phyloP scores from a whole-genome alignment of 2,888 invertebrate species.

The Microdon myrmicae region DNA sequence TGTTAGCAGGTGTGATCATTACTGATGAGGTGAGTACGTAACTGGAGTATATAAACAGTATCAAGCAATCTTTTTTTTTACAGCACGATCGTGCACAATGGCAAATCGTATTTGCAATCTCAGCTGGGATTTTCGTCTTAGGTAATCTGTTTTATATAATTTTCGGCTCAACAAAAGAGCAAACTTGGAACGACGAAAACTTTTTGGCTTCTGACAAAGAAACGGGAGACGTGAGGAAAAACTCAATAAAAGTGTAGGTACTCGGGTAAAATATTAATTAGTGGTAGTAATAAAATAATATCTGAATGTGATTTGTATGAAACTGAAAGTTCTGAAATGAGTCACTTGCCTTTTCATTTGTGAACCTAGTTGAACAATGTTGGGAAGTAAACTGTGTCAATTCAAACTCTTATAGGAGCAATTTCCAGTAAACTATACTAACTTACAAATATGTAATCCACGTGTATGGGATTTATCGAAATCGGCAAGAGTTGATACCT shows the following conservation, averaged over 20 bases:
- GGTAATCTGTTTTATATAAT: conserved; percentile 70
- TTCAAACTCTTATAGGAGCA: too few relatives aligned
- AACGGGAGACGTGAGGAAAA: conserved; percentile 2
- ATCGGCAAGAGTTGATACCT: too few relatives aligned
- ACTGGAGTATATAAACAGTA: not conserved
- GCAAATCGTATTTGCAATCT: conserved; percentile 70
- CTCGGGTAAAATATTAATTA: not conserved
- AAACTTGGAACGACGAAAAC: conserved; percentile 69
- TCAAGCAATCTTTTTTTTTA: conserved; percentile 4
- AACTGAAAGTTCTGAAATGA: too few relatives aligned
- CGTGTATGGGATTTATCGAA: too few relatives aligned
- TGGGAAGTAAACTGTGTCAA: too few relatives aligned
- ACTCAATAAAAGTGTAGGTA: not conserved
- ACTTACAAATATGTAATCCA: too few relatives aligned
- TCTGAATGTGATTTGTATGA: too few relatives aligned
- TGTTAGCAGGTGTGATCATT: conserved; percentile 71
- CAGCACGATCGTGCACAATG: conserved; percentile 67
- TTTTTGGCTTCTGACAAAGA: conserved; percentile 49
- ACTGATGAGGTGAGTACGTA: conserved; percentile 68
- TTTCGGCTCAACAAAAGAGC: conserved; percentile 69
- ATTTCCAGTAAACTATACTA: too few relatives aligned
- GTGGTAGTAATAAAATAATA: too few relatives aligned
- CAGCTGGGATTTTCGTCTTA: conserved; percentile 68
- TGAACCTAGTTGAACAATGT: too few relatives aligned
- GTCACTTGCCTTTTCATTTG: too few relatives aligned